Base-by-base conservation (phyloP, 2,888 invertebrate species). In the Lasioglossum villosulum region DNA sequence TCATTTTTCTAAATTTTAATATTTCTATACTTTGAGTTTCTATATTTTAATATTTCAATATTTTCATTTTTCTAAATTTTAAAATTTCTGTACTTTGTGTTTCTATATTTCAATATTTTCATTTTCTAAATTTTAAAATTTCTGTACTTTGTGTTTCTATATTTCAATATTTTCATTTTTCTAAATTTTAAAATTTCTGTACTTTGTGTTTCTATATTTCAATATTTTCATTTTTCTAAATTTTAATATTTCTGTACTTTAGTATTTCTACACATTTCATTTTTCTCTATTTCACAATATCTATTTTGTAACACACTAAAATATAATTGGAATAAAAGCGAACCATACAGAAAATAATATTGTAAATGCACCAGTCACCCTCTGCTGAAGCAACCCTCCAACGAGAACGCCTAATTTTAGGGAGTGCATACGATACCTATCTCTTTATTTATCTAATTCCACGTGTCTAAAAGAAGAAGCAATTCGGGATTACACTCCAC, bases 401-500 rank as follows among this genome's bases (percentile, higher is more conserved):
- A 23, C 37, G 16, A 16, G 34, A 16, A 12, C 23, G 12, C 10
- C 16, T 73, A 59, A 83, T 84, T 84, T 48, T 77, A 27, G 10
- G 16, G 66, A 82, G 68, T 66, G 83, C 82, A 66, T 16, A 30
- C 42, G 30, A 66, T 56, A 76, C 37, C 42, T 27, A 52, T 27
- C 19, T 71, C 42, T 56, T 72, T 78, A 37, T 76, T 84, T 77
- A 80, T 34, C 23, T 45, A 80, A 68, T 63, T 42, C 52, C 16
- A 48, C 14, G 27, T 42, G 14, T 63, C n/a, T 70, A 42, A 76
- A 83, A 78, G 52, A 42, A 74, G 74, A 52, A 78, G 45, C 56
- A 59, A 78, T 70, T 68, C 39, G 19, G 74, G 63, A 77, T 78
- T 63, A 72, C 80, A 70, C 77, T 39, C 37, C 59, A 73, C 34